Evolutionary conservation across 1,140 invertebrate species (phyloP).

Genomic region (Chironomus striatipennis): DNA sequence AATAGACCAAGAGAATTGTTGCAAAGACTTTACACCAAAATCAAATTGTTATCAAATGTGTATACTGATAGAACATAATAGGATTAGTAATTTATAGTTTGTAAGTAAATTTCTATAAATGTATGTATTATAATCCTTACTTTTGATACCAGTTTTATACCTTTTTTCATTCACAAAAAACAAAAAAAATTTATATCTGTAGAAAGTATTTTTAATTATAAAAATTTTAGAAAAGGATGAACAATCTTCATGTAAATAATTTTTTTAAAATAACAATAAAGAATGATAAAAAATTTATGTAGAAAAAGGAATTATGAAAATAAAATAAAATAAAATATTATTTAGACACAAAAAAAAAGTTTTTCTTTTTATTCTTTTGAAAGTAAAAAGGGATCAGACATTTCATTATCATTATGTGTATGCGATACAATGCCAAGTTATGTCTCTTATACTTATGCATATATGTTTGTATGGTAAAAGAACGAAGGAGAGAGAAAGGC

Average conservation of each 20-base stretch:
- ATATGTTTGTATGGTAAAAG: neutral
- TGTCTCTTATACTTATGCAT: no score
- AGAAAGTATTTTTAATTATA: no score
- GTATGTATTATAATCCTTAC: neutral
- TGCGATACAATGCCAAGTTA: neutral
- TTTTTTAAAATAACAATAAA: no score
- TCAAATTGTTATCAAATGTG: neutral
- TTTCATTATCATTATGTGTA: neutral
- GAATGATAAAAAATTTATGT: constrained; percentile 3
- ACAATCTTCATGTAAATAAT: no score
- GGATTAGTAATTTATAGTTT: neutral
- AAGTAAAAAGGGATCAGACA: neutral
- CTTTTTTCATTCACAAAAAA: neutral
- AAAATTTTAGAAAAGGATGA: no score
- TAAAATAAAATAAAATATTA: neutral
- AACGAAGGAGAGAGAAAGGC: neutral
- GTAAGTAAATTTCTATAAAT: no score
- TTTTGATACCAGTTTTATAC: neutral
- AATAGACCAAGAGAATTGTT: no score
- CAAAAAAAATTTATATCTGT: no score
- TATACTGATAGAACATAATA: no score
- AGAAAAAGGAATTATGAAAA: neutral
- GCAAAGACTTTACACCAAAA: constrained; percentile 13
- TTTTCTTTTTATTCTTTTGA: neutral
- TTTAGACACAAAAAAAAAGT: neutral